Evolutionary conservation across 2,797 vertebrate genomes (phyloP).

Genomic region (Ataeniobius toweri): DNA sequence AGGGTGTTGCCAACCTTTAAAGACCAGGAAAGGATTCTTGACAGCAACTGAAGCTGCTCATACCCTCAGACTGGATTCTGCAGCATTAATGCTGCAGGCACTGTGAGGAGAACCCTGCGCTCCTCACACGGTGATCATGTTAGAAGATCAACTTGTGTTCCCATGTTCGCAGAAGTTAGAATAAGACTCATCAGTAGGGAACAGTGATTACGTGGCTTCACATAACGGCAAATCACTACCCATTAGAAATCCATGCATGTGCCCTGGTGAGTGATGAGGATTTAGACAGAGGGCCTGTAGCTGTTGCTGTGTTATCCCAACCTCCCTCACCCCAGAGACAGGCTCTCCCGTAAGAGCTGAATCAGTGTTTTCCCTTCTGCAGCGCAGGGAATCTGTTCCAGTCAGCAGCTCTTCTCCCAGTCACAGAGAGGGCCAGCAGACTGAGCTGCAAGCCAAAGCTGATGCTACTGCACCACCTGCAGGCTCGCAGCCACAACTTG

Average conservation of each 20-base stretch:
- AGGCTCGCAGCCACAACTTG: constrained; percentile 66
- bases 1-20: constrained; percentile 64
- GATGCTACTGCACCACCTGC: constrained; percentile 84
- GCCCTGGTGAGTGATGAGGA: constrained; percentile 41
- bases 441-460: constrained; percentile 67
- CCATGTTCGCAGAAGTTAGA: constrained; percentile 6
- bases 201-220: constrained; percentile 13
- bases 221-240: constrained; percentile 55
- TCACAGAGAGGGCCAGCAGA: constrained; percentile 61
- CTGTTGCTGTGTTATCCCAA: constrained; percentile 44
- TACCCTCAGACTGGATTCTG: constrained; percentile 22
- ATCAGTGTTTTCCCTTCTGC: constrained; percentile 77
- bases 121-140: constrained; percentile 13
- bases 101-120: constrained; percentile 5
- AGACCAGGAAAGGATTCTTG: constrained; percentile 51
- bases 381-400: constrained; percentile 66
- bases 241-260: constrained; percentile 15
- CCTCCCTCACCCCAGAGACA: constrained; percentile 61
- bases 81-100: not conserved
- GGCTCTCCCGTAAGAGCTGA: constrained; percentile 76
- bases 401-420: constrained; percentile 75
- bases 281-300: constrained; percentile 39
- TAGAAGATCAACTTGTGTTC: not conserved
- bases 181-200: constrained; percentile 14
- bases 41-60: constrained; percentile 29